Percentiles rank a stretch among this genome's conserved stretches.
These are phyloP conservation scores for Synergus japonicus DNA, from an alignment of 2,888 invertebrate genomes.

Conservation along the genomic window DNA sequence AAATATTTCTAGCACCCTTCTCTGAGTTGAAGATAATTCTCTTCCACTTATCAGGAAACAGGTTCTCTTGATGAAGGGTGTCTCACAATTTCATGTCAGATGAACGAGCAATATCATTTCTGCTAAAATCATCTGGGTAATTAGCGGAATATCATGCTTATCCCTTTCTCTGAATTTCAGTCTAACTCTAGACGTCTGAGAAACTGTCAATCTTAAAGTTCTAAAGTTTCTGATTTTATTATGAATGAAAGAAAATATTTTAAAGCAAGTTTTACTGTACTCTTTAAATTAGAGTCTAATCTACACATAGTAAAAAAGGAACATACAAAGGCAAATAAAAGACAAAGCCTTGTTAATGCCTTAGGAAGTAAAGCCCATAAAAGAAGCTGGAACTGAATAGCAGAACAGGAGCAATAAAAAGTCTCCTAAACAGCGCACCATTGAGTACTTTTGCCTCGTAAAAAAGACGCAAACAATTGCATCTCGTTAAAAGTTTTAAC, in stretches of 20 bases:
- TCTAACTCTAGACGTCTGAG: slow-evolving; percentile 1
- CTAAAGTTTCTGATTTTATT: not conserved
- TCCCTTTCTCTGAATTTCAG: not conserved
- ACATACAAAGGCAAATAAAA: not conserved
- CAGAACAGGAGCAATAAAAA: slow-evolving; percentile 9
- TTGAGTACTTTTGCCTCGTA: slow-evolving; percentile 1
- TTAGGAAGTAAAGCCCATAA: not conserved
- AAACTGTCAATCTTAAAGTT: not conserved
- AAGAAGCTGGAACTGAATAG: not conserved
- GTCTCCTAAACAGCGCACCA: not conserved
- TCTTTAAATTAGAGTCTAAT: not conserved
- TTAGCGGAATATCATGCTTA: slow-evolving; percentile 4
- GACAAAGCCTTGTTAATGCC: not conserved
- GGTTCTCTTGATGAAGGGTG: not conserved
- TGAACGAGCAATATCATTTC: slow-evolving; percentile 33
- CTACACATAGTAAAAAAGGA: not conserved
- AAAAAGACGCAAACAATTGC: not conserved
- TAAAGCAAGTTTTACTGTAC: not conserved
- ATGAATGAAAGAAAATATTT: not conserved
- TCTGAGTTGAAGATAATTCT: slow-evolving; percentile 16
- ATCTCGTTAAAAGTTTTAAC: not conserved
- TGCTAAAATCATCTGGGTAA: slow-evolving; percentile 26
- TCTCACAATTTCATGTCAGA: slow-evolving; percentile 13
- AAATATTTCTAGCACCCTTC: slow-evolving; percentile 21
- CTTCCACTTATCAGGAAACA: not conserved